Conservation (phyloP, 1,140 invertebrate genomes). For the Scylla paramamosain region DNA sequence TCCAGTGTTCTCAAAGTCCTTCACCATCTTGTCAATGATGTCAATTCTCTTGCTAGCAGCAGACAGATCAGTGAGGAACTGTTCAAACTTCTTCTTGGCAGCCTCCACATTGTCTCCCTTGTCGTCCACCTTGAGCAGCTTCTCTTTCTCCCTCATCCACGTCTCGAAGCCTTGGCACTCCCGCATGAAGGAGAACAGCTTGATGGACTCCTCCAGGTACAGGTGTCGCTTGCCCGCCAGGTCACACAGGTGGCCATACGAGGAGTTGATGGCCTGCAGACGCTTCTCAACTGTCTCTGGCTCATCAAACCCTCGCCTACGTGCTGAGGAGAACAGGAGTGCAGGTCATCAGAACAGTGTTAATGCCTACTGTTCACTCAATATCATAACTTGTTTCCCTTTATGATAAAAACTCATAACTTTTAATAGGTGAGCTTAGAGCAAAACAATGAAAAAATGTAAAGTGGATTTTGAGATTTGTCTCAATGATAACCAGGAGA, state of each 20-base stretch:
- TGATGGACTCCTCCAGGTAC: constrained; percentile 94
- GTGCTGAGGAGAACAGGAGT: constrained; percentile 70
- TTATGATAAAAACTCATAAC: too few relatives aligned
- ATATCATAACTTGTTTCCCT: too few relatives aligned
- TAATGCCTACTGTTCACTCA: too few relatives aligned
- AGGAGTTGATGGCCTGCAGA: constrained; percentile 89
- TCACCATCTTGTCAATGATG: constrained; percentile 92
- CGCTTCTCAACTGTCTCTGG: constrained; percentile 91
- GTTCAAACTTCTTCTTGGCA: constrained; percentile 95
- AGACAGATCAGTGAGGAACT: constrained; percentile 96
- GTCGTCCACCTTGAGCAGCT: constrained; percentile 90
- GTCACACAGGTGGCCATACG: constrained; percentile 90
- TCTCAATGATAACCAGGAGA: too few relatives aligned
- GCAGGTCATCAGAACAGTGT: constrained; percentile 79
- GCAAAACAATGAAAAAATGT: too few relatives aligned
- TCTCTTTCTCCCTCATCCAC: constrained; percentile 98
- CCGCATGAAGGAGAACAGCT: constrained; percentile 96
- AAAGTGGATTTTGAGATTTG: too few relatives aligned
- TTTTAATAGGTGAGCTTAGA: too few relatives aligned
- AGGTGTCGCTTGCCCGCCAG: constrained; percentile 89
- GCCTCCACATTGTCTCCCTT: constrained; percentile 94
- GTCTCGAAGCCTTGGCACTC: constrained; percentile 99
- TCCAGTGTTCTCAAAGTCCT: constrained; percentile 90
- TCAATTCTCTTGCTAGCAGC: constrained; percentile 95
- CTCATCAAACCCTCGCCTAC: constrained; percentile 81